Conservation (phyloP, 37 sponge, comb jelly and placozoan species). For the Geodia barretti region DNA sequence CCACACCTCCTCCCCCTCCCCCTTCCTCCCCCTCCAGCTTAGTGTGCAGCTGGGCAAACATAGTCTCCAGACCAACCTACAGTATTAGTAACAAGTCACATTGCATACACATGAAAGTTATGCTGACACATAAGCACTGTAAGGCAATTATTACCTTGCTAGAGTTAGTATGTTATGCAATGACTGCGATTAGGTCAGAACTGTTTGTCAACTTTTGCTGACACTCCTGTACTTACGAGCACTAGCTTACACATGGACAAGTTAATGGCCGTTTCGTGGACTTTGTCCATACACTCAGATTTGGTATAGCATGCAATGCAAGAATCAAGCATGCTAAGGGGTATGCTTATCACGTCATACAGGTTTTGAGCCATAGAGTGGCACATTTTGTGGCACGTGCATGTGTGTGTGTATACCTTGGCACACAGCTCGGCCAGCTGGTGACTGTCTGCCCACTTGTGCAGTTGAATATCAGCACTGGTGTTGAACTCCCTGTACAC, state of each 20-base stretch:
- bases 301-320: background rate
- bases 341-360: background rate
- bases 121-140: too few species aligned
- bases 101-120: too few species aligned
- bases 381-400: background rate
- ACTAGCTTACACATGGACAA: too few species aligned
- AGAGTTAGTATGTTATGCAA: too few species aligned
- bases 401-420: slow-evolving; percentile 16
- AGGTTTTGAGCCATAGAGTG: background rate
- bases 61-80: slow-evolving; percentile 75
- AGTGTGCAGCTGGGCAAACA: slow-evolving; percentile 70
- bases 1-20: slow-evolving; percentile 16
- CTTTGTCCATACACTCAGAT: too few species aligned
- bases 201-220: too few species aligned
- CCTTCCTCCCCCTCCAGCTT: slow-evolving; percentile 57
- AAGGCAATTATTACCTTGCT: too few species aligned
- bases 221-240: too few species aligned
- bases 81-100: background rate
- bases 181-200: too few species aligned
- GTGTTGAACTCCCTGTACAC: slow-evolving; percentile 76
- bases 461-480: slow-evolving; percentile 80
- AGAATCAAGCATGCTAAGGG: background rate
- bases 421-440: slow-evolving; percentile 68
- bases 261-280: too few species aligned
- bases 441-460: slow-evolving; percentile 90